A percentile compares a stretch with the other conserved stretches of the same genome.
Evolutionary conservation across 2,113 vertebrate species (phyloP).

Genomic region (Cyanistes caeruleus): DNA sequence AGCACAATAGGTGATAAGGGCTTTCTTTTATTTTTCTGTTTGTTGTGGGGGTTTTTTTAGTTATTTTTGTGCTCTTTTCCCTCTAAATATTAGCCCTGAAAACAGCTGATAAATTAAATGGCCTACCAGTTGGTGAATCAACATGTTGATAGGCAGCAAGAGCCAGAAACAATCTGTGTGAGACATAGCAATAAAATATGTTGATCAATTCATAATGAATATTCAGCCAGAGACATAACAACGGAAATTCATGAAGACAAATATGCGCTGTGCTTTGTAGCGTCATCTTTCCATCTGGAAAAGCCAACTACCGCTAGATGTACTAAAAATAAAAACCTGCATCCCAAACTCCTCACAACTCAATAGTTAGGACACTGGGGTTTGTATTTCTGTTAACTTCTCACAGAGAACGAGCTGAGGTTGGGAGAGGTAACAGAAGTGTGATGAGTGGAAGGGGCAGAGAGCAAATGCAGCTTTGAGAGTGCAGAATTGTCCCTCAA

Average conservation of each 20-base stretch:
- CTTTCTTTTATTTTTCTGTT: neutral
- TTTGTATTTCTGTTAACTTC: neutral
- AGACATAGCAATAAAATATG: neutral
- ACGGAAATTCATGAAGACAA: neutral
- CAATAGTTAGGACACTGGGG: neutral
- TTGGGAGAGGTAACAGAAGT: neutral
- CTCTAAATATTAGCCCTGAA: neutral
- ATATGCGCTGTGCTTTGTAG: neutral
- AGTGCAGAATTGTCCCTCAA: neutral
- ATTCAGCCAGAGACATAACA: neutral
- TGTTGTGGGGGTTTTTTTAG: too few species aligned
- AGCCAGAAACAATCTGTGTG: neutral
- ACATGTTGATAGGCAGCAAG: neutral
- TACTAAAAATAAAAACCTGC: neutral
- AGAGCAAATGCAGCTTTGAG: neutral
- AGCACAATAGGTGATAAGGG: neutral
- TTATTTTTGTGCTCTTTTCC: neutral
- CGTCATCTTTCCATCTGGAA: neutral
- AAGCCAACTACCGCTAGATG: neutral
- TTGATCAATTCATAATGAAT: conserved; percentile 16
- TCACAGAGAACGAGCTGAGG: neutral
- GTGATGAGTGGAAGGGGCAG: neutral
- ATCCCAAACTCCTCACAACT: neutral
- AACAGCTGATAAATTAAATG: neutral
- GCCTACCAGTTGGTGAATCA: neutral